Percentiles rank a stretch among this genome's conserved stretches.
phyloP scores from a whole-genome alignment of 2,113 vertebrate genomes.

The Cromileptes altivelis region DNA sequence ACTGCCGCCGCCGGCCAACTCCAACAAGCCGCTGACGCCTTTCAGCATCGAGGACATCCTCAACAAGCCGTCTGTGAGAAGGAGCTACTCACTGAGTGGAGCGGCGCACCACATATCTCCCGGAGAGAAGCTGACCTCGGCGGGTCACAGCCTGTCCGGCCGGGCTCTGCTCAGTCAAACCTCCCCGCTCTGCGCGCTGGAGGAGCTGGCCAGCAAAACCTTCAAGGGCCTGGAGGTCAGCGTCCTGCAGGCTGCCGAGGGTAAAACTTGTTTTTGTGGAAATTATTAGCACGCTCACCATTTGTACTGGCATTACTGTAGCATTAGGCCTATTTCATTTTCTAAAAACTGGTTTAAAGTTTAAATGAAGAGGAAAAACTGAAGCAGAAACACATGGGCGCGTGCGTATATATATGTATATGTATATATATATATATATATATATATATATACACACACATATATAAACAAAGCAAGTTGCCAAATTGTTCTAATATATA shows the following conservation, averaged over 20 bases:
- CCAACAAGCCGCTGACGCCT: slow-evolving; percentile 95
- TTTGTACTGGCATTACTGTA: neutral
- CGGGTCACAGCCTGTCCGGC: slow-evolving; percentile 87
- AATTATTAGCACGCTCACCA: neutral
- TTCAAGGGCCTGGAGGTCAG: slow-evolving; percentile 97
- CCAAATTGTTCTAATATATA: too few species aligned
- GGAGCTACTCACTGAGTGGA: slow-evolving; percentile 90
- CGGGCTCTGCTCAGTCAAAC: slow-evolving; percentile 91
- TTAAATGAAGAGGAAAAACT: neutral
- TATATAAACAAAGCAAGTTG: too few species aligned
- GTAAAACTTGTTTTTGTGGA: slow-evolving; percentile 74
- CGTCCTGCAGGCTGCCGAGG: slow-evolving; percentile 95
- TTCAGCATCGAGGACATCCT: slow-evolving; percentile 98
- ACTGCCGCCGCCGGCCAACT: slow-evolving; percentile 93
- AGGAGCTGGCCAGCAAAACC: slow-evolving; percentile 96
- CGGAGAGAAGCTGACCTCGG: slow-evolving; percentile 87
- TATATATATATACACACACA: too few species aligned
- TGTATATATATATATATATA: too few species aligned
- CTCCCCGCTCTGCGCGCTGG: slow-evolving; percentile 94
- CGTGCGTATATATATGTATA: too few species aligned
- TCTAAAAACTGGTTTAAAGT: neutral
- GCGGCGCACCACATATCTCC: slow-evolving; percentile 87
- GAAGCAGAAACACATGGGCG: neutral
- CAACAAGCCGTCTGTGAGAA: slow-evolving; percentile 92
- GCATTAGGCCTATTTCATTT: neutral